Evolutionary conservation across 2,888 invertebrate species (phyloP).

Genomic region (Coelopa pilipes): DNA sequence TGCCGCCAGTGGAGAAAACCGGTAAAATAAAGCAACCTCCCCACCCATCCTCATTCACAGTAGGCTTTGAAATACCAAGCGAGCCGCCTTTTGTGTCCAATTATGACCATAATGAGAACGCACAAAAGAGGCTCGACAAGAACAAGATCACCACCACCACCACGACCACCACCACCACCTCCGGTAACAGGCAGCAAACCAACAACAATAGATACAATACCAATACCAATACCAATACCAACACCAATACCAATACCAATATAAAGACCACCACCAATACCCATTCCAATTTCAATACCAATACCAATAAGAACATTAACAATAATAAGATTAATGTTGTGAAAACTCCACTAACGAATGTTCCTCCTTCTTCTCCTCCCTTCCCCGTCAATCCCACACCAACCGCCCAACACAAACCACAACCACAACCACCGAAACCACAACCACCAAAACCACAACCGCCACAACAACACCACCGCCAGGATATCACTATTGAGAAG

Average conservation of each 20-base stretch:
- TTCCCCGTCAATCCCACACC: constrained; percentile 36
- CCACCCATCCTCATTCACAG: constrained; percentile 50
- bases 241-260: not conserved
- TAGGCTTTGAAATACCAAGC: constrained; percentile 48
- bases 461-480: constrained; percentile 46
- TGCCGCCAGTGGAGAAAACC: constrained; percentile 67
- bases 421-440: constrained; percentile 30
- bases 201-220: not conserved
- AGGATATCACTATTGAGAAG: constrained; percentile 59
- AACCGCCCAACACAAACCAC: constrained; percentile 15
- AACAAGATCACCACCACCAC: constrained; percentile 48
- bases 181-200: constrained; percentile 41
- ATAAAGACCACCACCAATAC: not conserved
- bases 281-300: not conserved
- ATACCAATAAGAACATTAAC: constrained; percentile 37
- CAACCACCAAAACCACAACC: constrained; percentile 37
- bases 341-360: constrained; percentile 56
- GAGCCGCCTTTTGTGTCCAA: constrained; percentile 53
- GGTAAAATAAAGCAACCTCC: constrained; percentile 67
- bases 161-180: constrained; percentile 40
- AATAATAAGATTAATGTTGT: constrained; percentile 41
- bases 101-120: constrained; percentile 55
- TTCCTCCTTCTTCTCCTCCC: constrained; percentile 58
- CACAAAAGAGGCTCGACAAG: constrained; percentile 52
- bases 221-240: not conserved